phyloP scores from a whole-genome alignment of 2,888 invertebrate genomes.

The Ischnura elegans region DNA sequence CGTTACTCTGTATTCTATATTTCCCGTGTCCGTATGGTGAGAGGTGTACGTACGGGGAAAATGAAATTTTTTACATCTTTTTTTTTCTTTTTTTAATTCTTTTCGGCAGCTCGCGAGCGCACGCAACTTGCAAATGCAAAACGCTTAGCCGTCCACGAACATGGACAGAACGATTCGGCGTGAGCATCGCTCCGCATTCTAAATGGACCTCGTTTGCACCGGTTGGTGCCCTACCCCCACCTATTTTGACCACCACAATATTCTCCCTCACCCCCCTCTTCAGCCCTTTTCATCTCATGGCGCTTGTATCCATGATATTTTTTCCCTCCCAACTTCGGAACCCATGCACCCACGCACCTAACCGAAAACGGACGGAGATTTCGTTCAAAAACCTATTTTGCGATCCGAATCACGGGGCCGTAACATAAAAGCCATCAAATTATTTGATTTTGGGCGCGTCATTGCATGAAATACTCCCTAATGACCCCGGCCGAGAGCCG shows the following conservation, averaged over 20 bases:
- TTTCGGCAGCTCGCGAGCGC: neutral
- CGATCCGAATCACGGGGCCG: conserved; percentile 63
- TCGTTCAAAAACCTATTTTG: conserved; percentile 60
- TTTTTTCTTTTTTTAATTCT: too few relatives aligned
- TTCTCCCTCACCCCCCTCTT: neutral
- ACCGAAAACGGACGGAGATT: conserved; percentile 43
- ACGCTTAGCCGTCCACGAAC: conserved; percentile 18
- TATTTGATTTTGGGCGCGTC: conserved; percentile 58
- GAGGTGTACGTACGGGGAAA: neutral
- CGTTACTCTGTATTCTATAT: neutral
- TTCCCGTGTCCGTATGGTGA: neutral
- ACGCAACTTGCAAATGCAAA: conserved; percentile 11
- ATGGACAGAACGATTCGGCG: neutral
- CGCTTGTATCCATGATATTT: neutral
- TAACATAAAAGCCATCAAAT: conserved; percentile 64
- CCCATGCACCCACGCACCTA: conserved; percentile 12
- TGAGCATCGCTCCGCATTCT: conserved; percentile 36
- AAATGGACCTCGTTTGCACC: conserved; percentile 61
- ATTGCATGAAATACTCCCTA: conserved; percentile 64
- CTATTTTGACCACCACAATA: neutral
- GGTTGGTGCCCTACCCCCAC: neutral
- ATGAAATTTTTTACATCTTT: neutral
- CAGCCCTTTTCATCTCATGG: neutral
- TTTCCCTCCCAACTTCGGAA: too few relatives aligned
- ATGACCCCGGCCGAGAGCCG: conserved; percentile 20